Conservation (phyloP, 2,888 invertebrate genomes). For the Lysandra bellargus region DNA sequence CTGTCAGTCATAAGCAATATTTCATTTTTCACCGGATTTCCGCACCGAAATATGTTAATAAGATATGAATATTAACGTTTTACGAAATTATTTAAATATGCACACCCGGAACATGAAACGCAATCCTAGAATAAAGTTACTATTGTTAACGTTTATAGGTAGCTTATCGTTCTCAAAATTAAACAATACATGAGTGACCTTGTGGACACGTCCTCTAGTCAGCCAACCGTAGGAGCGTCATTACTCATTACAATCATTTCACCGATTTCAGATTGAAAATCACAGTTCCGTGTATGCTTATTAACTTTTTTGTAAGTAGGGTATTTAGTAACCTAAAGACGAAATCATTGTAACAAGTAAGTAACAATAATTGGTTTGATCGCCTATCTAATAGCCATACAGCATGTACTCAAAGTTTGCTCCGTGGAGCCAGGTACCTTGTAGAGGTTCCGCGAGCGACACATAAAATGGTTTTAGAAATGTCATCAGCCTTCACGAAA, state of each 20-base stretch:
- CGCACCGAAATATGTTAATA: neutral
- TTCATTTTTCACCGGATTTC: constrained; percentile 24
- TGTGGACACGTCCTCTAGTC: constrained; percentile 54
- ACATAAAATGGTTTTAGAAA: too few species aligned
- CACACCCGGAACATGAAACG: constrained; percentile 16
- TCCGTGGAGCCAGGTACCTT: too few species aligned
- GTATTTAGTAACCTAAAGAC: neutral
- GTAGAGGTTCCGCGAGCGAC: too few species aligned
- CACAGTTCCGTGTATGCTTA: constrained; percentile 26
- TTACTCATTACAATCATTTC: constrained; percentile 56
- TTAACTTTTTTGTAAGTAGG: constrained; percentile 18
- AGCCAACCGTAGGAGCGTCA: constrained; percentile 59
- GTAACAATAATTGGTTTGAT: neutral
- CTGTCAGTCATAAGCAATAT: neutral
- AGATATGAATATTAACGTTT: neutral
- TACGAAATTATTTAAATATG: neutral
- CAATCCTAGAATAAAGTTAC: constrained; percentile 1
- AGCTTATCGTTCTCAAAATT: constrained; percentile 25
- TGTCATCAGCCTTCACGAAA: too few species aligned
- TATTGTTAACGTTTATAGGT: constrained; percentile 28
- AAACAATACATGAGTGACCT: constrained; percentile 46
- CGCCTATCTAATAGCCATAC: too few species aligned
- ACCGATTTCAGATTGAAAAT: constrained; percentile 48
- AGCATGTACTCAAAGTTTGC: too few species aligned
- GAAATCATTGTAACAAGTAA: neutral